phyloP scores from a whole-genome alignment of 2,113 vertebrate genomes.

The Uropsilus gracilis region DNA sequence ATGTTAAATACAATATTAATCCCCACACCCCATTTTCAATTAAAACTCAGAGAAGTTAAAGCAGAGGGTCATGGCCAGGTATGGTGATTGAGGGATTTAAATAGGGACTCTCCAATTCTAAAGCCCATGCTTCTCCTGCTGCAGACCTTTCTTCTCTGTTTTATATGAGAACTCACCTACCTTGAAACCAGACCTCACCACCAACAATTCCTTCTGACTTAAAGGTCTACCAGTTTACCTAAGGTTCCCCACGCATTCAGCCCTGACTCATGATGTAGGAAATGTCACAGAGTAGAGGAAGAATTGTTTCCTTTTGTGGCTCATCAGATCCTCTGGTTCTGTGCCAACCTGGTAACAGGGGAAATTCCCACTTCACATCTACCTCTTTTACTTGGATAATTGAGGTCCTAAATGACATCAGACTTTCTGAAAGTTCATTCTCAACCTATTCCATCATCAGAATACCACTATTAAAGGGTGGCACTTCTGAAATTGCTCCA shows the following conservation, averaged over 20 bases:
- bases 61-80: not conserved
- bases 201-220: not conserved
- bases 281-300: not conserved
- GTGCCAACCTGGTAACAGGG: not conserved
- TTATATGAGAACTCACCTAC: not conserved
- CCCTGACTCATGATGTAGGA: not conserved
- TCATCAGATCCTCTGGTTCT: not conserved
- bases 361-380: constrained; percentile 7
- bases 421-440: constrained; percentile 51
- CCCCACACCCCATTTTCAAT: not conserved
- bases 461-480: not conserved
- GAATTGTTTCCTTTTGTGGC: not conserved
- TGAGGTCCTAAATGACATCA: constrained; percentile 63
- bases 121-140: not conserved
- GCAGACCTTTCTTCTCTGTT: not conserved
- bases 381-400: constrained; percentile 7
- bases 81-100: not conserved
- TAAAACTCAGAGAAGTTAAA: not conserved
- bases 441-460: constrained; percentile 34
- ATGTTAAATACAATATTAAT: not conserved
- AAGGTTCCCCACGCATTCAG: not conserved
- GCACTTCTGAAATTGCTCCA: constrained; percentile 40
- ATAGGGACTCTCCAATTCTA: not conserved
- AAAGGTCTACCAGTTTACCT: not conserved
- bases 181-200: not conserved